phyloP scores from a whole-genome alignment of 1,140 invertebrate species.

The Saxidomus purpurata region DNA sequence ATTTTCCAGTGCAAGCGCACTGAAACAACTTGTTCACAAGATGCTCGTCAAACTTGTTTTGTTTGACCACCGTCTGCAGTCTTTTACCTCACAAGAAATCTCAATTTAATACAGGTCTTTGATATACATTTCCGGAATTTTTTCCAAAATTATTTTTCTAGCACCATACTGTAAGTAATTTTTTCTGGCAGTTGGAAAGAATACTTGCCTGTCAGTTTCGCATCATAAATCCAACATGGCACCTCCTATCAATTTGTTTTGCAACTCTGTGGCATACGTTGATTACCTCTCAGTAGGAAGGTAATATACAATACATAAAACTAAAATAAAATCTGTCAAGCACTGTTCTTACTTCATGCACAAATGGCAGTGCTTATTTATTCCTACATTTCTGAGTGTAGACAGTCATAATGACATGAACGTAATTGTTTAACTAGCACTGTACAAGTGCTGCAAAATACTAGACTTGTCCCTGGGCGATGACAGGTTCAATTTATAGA shows the following conservation, averaged over 20 bases:
- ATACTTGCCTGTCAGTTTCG: constrained; percentile 44
- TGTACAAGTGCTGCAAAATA: not conserved
- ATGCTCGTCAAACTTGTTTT: too few species aligned
- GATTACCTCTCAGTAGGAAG: constrained; percentile 65
- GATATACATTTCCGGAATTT: too few species aligned
- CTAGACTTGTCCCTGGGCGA: too few species aligned
- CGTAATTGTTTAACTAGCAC: constrained; percentile 5
- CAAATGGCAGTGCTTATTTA: constrained; percentile 48
- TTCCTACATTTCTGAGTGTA: not conserved
- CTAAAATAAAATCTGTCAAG: constrained; percentile 59
- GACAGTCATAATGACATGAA: not conserved
- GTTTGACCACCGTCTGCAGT: too few species aligned
- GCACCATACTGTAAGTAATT: not conserved
- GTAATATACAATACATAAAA: constrained; percentile 58
- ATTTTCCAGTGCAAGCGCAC: too few species aligned
- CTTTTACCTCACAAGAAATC: too few species aligned
- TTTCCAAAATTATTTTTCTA: not conserved
- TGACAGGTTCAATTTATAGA: too few species aligned
- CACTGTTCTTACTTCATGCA: constrained; percentile 25
- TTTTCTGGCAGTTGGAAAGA: constrained; percentile 39
- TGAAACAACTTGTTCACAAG: too few species aligned
- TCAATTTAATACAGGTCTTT: too few species aligned
- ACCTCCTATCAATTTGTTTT: constrained; percentile 10
- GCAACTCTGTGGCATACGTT: constrained; percentile 67
- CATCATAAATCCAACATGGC: constrained; percentile 31